phyloP scores from a whole-genome alignment of 2,797 vertebrate species.

The Cynopterus sphinx region DNA sequence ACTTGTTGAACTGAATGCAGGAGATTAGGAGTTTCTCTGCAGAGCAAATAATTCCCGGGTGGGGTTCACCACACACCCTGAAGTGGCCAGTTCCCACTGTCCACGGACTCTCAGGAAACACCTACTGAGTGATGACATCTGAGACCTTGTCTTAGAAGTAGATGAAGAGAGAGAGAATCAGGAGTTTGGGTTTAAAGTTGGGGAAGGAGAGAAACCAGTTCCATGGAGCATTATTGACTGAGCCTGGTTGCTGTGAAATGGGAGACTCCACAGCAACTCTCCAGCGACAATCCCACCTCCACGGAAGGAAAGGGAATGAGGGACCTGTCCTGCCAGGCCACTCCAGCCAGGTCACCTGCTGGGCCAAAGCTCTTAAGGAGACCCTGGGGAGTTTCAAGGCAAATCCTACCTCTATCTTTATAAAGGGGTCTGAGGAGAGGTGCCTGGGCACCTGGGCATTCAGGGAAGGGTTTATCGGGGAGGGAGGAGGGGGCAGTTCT shows the following conservation, averaged over 20 bases:
- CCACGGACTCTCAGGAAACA: background rate
- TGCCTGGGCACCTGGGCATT: background rate
- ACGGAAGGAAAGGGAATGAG: background rate
- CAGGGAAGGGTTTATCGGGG: background rate
- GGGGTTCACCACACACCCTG: background rate
- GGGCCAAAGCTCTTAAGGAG: background rate
- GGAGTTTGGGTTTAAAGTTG: background rate
- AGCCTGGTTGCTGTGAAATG: background rate
- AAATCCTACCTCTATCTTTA: constrained; percentile 29
- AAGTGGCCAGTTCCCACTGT: background rate
- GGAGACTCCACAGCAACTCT: background rate
- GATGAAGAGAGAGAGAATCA: background rate
- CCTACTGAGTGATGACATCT: background rate
- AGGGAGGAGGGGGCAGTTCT: background rate
- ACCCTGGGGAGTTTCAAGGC: background rate
- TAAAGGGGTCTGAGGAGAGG: constrained; percentile 10
- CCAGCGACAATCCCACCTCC: background rate
- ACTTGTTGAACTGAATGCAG: constrained; percentile 56
- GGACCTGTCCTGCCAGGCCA: background rate
- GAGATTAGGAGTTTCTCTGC: constrained; percentile 68
- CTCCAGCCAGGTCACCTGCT: background rate
- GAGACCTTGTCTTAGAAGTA: background rate
- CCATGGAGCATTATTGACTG: background rate
- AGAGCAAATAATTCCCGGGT: constrained; percentile 43
- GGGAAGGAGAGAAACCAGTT: background rate